Evolutionary conservation across 2,113 vertebrate species (phyloP), one percentile per base, ranked within the genome.

Genomic region (Carollia perspicillata): DNA sequence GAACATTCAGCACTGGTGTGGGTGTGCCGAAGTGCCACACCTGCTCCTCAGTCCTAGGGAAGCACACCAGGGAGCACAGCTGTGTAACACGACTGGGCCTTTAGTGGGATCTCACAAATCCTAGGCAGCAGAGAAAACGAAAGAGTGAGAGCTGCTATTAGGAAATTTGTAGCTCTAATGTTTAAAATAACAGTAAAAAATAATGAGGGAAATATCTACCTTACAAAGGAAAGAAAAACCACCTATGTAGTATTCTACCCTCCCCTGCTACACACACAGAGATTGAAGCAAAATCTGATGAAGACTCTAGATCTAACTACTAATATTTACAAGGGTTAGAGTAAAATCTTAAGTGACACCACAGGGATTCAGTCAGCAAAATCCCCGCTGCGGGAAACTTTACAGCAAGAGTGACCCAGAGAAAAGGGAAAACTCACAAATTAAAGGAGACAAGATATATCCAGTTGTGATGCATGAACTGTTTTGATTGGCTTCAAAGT

Each of bases 201-300:
- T 6, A 30, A 47, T 12, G 28, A 60, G 55, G 47, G 22, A 47
- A 87, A n/a, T 33, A 81, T 92, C 33, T 88, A 16, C 23, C 44
- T 86, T 92, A 20, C 42, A 47, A 81, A 65, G 13, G 6, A 79
- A 58, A 87, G 35, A 66, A 49, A 72, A 65, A 55, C 8, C 1
- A 44, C 71, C 42, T 91, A 8, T 33, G 18, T 77, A 63, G 23
- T 60, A 49, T 81, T 83, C 30, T 44, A 30, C 26, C 37, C 4
- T 1, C 0, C 28, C 40, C 22, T 14, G 6, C 1, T 8, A 2
- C 2, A 2, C 9, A 23, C 5, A 42, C 4, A 47, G 60, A 79
- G 20, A n/a, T 12, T n/a, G 26, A 65, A 65, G n/a, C n/a, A 49
- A 14, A 66, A 8, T 80, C 14, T 85, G 47, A 84, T 40, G 12